Evolutionary conservation across 2,888 invertebrate genomes (phyloP).

Genomic region (Drosophila neonasuta): DNA sequence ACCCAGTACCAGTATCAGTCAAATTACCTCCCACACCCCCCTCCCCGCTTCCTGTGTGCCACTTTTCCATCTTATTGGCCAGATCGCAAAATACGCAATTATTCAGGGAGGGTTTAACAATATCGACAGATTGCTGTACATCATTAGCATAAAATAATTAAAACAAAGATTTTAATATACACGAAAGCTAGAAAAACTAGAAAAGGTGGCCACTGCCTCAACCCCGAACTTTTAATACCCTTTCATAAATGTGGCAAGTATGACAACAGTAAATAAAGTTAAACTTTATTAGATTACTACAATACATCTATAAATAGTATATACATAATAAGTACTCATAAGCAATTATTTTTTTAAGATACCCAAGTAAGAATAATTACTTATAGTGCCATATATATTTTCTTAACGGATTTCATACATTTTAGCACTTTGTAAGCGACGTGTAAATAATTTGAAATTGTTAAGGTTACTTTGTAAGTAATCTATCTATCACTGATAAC

Average conservation of each 20-base stretch:
- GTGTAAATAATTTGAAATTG: too few species aligned
- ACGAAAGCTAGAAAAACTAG: background rate
- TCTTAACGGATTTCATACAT: too few species aligned
- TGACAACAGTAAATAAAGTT: too few species aligned
- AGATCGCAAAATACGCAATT: background rate
- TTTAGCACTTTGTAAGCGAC: too few species aligned
- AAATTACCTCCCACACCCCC: background rate
- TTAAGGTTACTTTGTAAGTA: too few species aligned
- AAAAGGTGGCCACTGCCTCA: background rate
- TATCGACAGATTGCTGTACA: slow-evolving; percentile 31
- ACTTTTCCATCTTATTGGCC: background rate
- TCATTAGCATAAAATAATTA: slow-evolving; percentile 18
- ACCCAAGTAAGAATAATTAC: too few species aligned
- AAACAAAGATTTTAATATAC: background rate
- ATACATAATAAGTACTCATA: too few species aligned
- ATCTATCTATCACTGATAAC: too few species aligned
- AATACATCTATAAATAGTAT: too few species aligned
- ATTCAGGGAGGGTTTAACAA: background rate
- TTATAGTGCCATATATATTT: too few species aligned
- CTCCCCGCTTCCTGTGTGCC: background rate
- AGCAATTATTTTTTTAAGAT: too few species aligned
- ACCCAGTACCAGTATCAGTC: background rate
- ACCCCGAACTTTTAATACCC: background rate
- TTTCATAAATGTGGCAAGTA: background rate
- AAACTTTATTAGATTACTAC: too few species aligned